These are phyloP conservation scores for Acrocephalus kingi DNA, from an alignment of 2,113 vertebrate species.

Conservation along the genomic window DNA sequence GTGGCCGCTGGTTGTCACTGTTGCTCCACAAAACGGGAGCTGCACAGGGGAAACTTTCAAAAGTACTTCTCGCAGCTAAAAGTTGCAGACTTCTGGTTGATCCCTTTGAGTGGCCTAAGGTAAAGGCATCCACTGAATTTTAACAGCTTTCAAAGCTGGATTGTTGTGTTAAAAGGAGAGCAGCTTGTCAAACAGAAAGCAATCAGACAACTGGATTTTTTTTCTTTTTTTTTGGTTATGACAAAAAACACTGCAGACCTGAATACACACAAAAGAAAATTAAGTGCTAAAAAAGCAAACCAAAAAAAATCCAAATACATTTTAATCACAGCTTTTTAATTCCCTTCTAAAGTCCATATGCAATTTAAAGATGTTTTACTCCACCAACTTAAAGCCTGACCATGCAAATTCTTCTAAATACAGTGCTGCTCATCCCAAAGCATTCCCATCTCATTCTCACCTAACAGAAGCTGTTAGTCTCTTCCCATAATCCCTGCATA, in stretches of 20 bases:
- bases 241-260: background rate
- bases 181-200: background rate
- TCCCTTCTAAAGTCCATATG: background rate
- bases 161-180: background rate
- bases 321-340: background rate
- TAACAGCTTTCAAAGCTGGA: background rate
- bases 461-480: background rate
- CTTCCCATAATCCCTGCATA: background rate
- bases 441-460: background rate
- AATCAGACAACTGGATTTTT: background rate
- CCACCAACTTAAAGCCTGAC: background rate
- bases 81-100: conserved; percentile 15
- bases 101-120: background rate
- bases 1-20: conserved; percentile 79
- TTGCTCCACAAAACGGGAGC: conserved; percentile 65
- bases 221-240: too few species aligned
- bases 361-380: background rate
- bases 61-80: background rate
- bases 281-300: background rate
- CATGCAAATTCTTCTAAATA: background rate
- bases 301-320: background rate
- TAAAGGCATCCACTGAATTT: background rate
- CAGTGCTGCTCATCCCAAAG: background rate
- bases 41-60: background rate
- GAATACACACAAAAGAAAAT: background rate